Evolutionary conservation across 2,113 vertebrate species (phyloP).

Genomic region (Meles meles): DNA sequence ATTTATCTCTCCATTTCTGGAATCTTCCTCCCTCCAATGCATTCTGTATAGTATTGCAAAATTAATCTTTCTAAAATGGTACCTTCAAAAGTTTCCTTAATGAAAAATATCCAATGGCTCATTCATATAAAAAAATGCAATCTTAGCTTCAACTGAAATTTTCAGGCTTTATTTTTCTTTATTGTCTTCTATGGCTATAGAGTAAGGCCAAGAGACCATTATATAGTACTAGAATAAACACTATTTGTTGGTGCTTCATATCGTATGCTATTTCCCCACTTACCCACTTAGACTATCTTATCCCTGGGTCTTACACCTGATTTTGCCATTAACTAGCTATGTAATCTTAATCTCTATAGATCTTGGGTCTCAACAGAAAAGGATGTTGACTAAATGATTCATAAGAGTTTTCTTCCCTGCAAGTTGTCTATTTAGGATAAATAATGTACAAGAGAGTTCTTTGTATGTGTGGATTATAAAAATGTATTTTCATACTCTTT

Average conservation of each 20-base stretch:
- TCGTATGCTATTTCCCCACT: not conserved
- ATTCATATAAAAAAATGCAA: not conserved
- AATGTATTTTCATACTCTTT: not conserved
- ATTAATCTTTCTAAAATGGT: not conserved
- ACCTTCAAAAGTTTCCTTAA: not conserved
- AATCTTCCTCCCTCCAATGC: not conserved
- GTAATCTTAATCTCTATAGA: not conserved
- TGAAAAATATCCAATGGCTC: not conserved
- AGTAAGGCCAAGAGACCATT: not conserved
- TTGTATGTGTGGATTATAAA: not conserved
- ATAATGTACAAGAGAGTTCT: not conserved
- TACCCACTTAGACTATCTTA: not conserved
- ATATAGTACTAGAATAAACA: not conserved
- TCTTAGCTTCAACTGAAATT: not conserved
- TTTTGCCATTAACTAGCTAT: not conserved
- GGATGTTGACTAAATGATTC: not conserved
- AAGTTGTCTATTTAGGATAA: slow-evolving; percentile 15
- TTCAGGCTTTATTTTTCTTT: not conserved
- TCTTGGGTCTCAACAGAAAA: not conserved
- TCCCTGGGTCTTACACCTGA: not conserved
- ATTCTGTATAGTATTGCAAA: not conserved
- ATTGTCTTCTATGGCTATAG: not conserved
- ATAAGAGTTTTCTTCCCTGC: not conserved
- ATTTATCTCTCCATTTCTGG: not conserved
- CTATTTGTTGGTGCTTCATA: not conserved